Percentiles rank a stretch among this genome's conserved stretches.
Conservation (phyloP, 2,888 invertebrate genomes). For the Frankliniella intonsa region DNA sequence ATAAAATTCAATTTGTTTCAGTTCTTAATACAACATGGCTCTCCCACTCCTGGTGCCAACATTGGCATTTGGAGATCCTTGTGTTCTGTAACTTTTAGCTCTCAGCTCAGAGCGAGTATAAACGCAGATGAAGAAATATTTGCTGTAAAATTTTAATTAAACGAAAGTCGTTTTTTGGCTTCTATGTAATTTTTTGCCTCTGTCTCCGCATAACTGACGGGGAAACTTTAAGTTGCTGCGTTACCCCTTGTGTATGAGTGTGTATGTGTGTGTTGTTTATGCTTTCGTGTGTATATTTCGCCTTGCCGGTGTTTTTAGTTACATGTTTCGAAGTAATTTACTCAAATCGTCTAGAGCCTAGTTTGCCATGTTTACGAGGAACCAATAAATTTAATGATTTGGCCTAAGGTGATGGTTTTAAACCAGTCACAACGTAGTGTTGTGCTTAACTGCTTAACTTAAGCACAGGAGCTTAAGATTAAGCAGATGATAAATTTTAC, state of each 20-base stretch:
- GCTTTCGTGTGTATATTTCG: conserved; percentile 19
- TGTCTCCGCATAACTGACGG: too few species aligned
- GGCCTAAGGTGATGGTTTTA: neutral
- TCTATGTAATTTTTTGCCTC: too few species aligned
- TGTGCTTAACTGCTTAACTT: too few species aligned
- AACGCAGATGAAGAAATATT: neutral
- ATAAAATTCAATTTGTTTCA: too few species aligned
- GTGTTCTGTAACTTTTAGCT: too few species aligned
- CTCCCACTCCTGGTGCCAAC: too few species aligned
- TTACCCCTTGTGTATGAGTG: neutral
- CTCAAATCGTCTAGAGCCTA: neutral
- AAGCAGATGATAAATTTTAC: neutral
- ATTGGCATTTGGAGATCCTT: too few species aligned
- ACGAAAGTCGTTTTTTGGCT: neutral
- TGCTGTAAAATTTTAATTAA: neutral
- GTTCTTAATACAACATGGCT: too few species aligned
- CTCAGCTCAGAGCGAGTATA: neutral
- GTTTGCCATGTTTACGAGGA: neutral
- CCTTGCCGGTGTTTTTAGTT: neutral
- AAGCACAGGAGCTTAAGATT: neutral
- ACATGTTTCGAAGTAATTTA: neutral
- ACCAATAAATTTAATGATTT: neutral
- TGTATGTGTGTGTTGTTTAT: conserved; percentile 7
- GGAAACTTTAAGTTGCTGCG: too few species aligned
- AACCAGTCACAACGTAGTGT: neutral